Conservation (phyloP, 2,113 vertebrate species). For the Dissostichus mawsoni region DNA sequence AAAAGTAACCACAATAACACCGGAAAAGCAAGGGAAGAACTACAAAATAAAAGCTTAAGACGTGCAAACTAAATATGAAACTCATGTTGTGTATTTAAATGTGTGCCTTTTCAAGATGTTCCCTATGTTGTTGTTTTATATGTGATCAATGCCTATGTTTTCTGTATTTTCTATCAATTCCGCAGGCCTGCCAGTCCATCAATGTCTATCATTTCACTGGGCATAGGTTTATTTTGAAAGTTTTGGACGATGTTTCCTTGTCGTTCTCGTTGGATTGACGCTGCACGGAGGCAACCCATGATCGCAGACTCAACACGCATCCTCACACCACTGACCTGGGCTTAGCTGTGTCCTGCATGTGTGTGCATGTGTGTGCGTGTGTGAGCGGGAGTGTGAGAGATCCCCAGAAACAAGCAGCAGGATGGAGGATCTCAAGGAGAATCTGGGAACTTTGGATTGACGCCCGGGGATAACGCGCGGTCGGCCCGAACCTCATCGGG, state of each 20-base stretch:
- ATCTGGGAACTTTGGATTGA: constrained; percentile 85
- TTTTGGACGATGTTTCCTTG: constrained; percentile 10
- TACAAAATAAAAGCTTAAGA: constrained; percentile 48
- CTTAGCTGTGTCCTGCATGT: constrained; percentile 77
- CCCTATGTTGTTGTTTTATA: rapidly evolving
- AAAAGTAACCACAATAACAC: neutral
- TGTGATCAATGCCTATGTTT: neutral
- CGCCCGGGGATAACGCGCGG: constrained; percentile 79
- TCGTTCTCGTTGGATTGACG: constrained; percentile 40
- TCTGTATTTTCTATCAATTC: rapidly evolving
- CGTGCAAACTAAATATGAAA: neutral
- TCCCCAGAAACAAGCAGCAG: constrained; percentile 72
- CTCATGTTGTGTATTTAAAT: neutral
- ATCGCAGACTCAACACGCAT: constrained; percentile 80
- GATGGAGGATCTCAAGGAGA: constrained; percentile 85
- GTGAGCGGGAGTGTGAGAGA: constrained; percentile 80
- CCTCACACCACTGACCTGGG: constrained; percentile 79
- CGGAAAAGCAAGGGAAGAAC: constrained; percentile 23
- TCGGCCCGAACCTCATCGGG: constrained; percentile 73
- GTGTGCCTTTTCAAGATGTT: rapidly evolving
- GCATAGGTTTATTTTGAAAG: constrained; percentile 47
- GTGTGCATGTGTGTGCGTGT: constrained; percentile 72
- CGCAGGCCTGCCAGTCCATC: neutral
- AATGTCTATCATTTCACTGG: rapidly evolving
- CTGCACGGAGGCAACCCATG: constrained; percentile 75